A percentile compares a stretch with the other conserved stretches of the same genome.
phyloP scores from a whole-genome alignment of 2,888 invertebrate species.

The Scaptomyza tumidula region DNA sequence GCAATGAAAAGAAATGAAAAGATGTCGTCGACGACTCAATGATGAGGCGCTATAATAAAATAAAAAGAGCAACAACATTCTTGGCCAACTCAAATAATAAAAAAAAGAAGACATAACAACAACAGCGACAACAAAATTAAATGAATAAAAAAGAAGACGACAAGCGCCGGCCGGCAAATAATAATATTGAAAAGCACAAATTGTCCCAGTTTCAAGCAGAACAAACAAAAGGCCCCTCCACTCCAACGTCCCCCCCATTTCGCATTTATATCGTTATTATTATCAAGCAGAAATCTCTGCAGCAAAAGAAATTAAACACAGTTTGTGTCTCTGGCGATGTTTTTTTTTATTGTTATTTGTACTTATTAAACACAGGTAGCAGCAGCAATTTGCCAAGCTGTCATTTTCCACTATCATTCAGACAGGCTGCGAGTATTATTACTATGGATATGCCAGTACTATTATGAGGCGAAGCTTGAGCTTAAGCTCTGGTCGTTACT shows the following conservation, averaged over 20 bases:
- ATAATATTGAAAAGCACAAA: conserved; percentile 56
- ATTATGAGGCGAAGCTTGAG: conserved; percentile 17
- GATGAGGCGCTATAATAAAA: conserved; percentile 42
- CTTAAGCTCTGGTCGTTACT: conserved; percentile 42
- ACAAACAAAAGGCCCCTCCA: conserved; percentile 55
- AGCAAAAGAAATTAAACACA: conserved; percentile 69
- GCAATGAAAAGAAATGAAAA: conserved; percentile 63
- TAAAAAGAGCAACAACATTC: conserved; percentile 45
- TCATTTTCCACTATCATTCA: conserved; percentile 18
- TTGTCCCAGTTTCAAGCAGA: conserved; percentile 66
- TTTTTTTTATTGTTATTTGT: conserved; percentile 51
- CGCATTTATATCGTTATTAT: conserved; percentile 1
- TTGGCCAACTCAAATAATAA: conserved; percentile 56
- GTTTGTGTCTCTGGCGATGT: conserved; percentile 41
- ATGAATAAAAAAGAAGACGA: conserved; percentile 23
- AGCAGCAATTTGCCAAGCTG: conserved; percentile 43
- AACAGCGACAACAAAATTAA: conserved; percentile 17
- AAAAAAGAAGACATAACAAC: conserved; percentile 4
- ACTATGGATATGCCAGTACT: conserved; percentile 28
- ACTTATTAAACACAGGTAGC: conserved; percentile 51
- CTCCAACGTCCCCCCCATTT: neutral
- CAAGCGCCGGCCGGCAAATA: conserved; percentile 42
- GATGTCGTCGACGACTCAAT: conserved; percentile 36
- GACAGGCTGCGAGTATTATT: neutral
- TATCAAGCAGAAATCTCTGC: conserved; percentile 33